phyloP scores from a whole-genome alignment of 2,113 vertebrate species.

The Tyto alba region DNA sequence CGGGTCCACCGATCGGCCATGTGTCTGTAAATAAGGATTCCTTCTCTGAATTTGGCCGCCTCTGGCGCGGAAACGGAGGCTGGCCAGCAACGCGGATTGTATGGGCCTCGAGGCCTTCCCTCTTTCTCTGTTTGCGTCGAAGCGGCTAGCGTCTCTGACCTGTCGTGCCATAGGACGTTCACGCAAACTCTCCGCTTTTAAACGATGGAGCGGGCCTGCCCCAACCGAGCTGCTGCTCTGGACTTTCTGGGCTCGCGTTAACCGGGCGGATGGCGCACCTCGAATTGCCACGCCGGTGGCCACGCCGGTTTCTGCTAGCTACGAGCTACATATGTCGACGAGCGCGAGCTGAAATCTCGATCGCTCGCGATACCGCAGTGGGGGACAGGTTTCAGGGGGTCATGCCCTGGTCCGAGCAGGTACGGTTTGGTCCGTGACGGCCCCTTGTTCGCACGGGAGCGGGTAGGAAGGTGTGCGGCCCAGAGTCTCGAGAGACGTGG shows the following conservation, averaged over 20 bases:
- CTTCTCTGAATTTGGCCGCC: neutral
- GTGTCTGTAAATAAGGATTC: fast-evolving
- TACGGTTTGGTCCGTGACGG: neutral
- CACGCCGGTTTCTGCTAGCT: fast-evolving
- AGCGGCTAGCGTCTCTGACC: neutral
- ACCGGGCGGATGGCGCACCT: fast-evolving
- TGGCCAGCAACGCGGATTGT: fast-evolving
- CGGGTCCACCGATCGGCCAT: fast-evolving
- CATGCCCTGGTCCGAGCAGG: neutral
- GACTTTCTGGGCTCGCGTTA: neutral
- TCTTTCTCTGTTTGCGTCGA: fast-evolving
- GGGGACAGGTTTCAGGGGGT: neutral
- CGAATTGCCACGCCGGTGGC: neutral
- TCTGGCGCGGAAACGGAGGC: neutral
- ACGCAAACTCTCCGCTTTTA: neutral
- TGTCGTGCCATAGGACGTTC: fast-evolving
- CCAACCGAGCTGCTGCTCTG: no score
- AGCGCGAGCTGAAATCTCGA: neutral
- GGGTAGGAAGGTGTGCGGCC: neutral
- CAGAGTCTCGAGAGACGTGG: neutral
- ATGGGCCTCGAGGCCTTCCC: neutral
- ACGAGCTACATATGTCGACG: fast-evolving
- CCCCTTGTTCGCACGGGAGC: neutral
- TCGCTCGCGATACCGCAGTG: neutral
- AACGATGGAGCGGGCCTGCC: neutral